phyloP scores from a whole-genome alignment of 2,888 invertebrate species.

The Panopea generosa region DNA sequence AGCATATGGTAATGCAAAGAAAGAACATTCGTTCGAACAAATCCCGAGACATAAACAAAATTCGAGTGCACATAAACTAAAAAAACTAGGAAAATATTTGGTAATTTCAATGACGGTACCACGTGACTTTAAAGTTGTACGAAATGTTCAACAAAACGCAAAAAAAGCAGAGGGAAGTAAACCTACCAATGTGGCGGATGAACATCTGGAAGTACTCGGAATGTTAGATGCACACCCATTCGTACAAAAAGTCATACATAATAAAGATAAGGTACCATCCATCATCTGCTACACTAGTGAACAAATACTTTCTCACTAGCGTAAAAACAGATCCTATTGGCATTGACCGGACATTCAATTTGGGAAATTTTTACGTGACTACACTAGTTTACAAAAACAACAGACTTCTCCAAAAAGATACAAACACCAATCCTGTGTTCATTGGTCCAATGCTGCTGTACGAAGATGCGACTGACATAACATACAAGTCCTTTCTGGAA shows the following conservation, averaged over 20 bases:
- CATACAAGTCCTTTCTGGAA: conserved; percentile 35
- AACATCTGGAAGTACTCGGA: conserved; percentile 26
- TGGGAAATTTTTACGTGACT: conserved; percentile 34
- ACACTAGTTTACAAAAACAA: conserved; percentile 43
- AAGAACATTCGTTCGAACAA: too few species aligned
- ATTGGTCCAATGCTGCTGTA: conserved; percentile 36
- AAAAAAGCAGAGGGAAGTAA: neutral
- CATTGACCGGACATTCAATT: conserved; percentile 45
- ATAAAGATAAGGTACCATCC: conserved; percentile 32
- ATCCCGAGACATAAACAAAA: too few species aligned
- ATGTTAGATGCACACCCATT: conserved; percentile 38
- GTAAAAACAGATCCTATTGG: conserved; percentile 12
- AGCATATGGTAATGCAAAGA: too few species aligned
- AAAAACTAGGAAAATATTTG: conserved; percentile 16
- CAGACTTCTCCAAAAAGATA: conserved; percentile 24
- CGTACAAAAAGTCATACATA: conserved; percentile 27
- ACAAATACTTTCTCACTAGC: conserved; percentile 26
- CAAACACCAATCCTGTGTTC: conserved; percentile 27
- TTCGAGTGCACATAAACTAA: too few species aligned
- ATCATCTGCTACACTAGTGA: conserved; percentile 38
- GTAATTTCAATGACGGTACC: neutral
- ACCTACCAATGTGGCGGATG: conserved; percentile 28
- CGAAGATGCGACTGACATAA: conserved; percentile 37
- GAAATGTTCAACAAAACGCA: neutral
- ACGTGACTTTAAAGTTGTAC: conserved; percentile 6